Evolutionary conservation across 2,888 invertebrate species (phyloP).

Genomic region (Perithous albicinctus): DNA sequence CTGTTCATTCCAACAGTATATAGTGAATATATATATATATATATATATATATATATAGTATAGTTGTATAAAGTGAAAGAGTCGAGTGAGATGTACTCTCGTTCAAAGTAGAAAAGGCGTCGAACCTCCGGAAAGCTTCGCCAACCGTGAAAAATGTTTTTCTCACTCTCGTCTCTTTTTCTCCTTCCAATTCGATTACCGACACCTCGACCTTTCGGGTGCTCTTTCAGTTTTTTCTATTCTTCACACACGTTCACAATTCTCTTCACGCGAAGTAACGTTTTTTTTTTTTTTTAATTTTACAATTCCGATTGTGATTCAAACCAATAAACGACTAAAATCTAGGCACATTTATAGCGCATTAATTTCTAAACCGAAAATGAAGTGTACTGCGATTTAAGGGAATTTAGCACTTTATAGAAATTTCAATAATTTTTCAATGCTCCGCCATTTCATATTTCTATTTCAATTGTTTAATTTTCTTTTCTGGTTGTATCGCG

Average conservation of each 20-base stretch:
- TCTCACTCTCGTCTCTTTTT: constrained; percentile 34
- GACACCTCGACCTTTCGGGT: constrained; percentile 37
- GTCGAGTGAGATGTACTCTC: constrained; percentile 24
- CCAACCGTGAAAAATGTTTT: constrained; percentile 48
- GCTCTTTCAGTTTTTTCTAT: constrained; percentile 5
- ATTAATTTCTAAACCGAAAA: too few relatives aligned
- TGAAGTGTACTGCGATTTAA: too few relatives aligned
- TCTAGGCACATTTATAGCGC: too few relatives aligned
- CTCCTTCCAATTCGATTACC: constrained; percentile 31
- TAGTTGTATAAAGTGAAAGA: constrained; percentile 48
- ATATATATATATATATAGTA: too few relatives aligned
- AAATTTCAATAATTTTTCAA: too few relatives aligned
- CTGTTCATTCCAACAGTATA: constrained; percentile 7
- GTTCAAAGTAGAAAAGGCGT: constrained; percentile 43
- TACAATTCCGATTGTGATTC: background rate
- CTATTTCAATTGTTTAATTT: too few relatives aligned
- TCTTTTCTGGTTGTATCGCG: too few relatives aligned
- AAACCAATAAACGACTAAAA: background rate
- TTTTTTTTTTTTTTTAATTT: background rate
- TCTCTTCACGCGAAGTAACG: background rate
- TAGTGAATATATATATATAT: background rate
- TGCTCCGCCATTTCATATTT: too few relatives aligned
- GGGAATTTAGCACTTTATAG: too few relatives aligned
- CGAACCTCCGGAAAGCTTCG: constrained; percentile 41
- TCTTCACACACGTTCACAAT: background rate